Percentiles rank a stretch among this genome's conserved stretches.
Conservation (phyloP, 1,140 invertebrate genomes). For the Eufriesea mexicana region DNA sequence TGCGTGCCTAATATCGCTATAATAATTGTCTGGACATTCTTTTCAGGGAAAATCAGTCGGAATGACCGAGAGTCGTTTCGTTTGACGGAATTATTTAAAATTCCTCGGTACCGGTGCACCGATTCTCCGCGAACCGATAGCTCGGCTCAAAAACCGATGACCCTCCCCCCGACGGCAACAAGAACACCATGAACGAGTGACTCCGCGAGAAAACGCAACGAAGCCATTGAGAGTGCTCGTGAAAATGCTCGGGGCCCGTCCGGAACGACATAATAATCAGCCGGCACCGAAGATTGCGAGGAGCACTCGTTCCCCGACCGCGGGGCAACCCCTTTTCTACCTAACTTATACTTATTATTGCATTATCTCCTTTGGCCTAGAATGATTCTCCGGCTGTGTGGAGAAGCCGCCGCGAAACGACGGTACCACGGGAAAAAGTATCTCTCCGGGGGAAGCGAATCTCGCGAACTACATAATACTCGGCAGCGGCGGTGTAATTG, state of each 20-base stretch:
- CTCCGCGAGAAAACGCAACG: slow-evolving; percentile 39
- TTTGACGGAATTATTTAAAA: background rate
- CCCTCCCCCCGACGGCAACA: background rate
- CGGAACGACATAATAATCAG: slow-evolving; percentile 65
- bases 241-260: slow-evolving; percentile 35
- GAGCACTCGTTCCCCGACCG: slow-evolving; percentile 24
- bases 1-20: no score
- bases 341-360: slow-evolving; percentile 73
- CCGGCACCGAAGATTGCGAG: slow-evolving; percentile 50
- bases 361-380: slow-evolving; percentile 64
- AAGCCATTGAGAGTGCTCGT: slow-evolving; percentile 39
- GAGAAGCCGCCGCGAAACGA: slow-evolving; percentile 34
- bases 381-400: slow-evolving; percentile 44
- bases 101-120: no score
- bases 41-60: no score
- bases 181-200: background rate
- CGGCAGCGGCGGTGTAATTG: background rate
- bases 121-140: slow-evolving; percentile 1
- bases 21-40: no score
- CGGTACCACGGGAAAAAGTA: slow-evolving; percentile 31
- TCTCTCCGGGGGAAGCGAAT: background rate
- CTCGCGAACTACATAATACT: slow-evolving; percentile 42
- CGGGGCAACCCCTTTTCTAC: slow-evolving; percentile 18
- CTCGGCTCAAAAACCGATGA: background rate
- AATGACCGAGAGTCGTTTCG: no score